Evolutionary conservation across 2,797 vertebrate species (phyloP), one percentile per base, ranked within the genome.

Genomic region (Protonibea diacanthus): DNA sequence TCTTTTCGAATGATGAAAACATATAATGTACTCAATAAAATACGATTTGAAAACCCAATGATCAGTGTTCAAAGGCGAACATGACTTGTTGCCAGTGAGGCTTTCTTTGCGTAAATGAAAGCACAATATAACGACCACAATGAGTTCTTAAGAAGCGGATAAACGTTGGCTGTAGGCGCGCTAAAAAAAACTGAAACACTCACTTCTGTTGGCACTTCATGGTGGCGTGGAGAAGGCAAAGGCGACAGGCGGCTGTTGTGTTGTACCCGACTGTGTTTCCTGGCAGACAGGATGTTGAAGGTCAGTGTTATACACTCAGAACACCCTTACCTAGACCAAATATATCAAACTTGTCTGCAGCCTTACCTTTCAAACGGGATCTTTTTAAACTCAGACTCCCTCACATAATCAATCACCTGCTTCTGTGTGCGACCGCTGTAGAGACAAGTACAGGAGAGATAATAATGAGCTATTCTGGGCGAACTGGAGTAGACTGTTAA

Each of bases 371-470:
- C 96, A 92, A 99, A 99, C 9, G 97, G 97, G 61, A 99, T 96
- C 93, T 98, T 99, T 90, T 98, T 99, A 92, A 98, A 97, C 87
- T 98, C 98, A 18, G 97, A 97, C 94, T 99, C 98, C 91, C 94
- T 98, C 80, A 99, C 97, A 4, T 97, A 98, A 94, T 99, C 97
- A 60, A 99, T 97, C 93, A 99, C 97, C 92, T 99, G 98, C 95
- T 98, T 99, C 95, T 99, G 98, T 60, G 98, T 99, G 84, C 97
- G 97, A 52, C 98, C 98, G 62, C 98, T 99, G 86, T 45, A 38
- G 77, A 78, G 87, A 78, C 64, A 74, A 87, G 75, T 5, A 83
- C 58, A 76, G 71, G 60, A 53, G 70, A 69, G 63, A 74, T 66
- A 66, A 80, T 80, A 29, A 85, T 86, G 89, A 90, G 86, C 60